A percentile compares a stretch with the other conserved stretches of the same genome.
phyloP scores from a whole-genome alignment of 2,113 vertebrate species.

The Myanophis thanlyinensis region DNA sequence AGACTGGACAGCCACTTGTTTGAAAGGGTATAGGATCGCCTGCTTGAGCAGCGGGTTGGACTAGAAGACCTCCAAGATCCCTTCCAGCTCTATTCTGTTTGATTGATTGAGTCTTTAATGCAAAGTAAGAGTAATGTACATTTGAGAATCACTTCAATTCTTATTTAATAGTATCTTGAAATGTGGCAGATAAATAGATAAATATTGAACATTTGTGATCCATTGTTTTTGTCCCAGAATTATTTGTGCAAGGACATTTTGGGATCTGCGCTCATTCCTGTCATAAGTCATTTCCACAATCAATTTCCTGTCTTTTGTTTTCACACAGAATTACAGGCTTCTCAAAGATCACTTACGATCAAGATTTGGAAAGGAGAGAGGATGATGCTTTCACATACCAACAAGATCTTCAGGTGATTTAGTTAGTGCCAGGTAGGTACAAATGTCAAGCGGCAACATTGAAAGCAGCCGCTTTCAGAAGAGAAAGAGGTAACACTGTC shows the following conservation, averaged over 20 bases:
- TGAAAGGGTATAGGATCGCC: too few species aligned
- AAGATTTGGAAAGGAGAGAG: neutral
- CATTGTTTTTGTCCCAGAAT: neutral
- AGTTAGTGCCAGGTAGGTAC: neutral
- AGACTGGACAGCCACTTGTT: too few species aligned
- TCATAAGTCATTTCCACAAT: neutral
- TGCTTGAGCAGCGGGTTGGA: too few species aligned
- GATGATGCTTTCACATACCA: neutral
- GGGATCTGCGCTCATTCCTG: neutral
- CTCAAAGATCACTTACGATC: neutral
- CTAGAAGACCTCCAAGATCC: too few species aligned
- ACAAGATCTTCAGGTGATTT: constrained; percentile 1
- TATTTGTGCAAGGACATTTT: neutral
- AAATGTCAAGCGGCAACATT: neutral
- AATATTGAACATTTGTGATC: neutral
- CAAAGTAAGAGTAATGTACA: neutral
- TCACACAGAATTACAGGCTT: neutral
- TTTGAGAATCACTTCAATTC: too few species aligned
- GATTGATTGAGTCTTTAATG: neutral
- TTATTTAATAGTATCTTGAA: neutral
- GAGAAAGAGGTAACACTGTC: neutral
- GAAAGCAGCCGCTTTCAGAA: neutral
- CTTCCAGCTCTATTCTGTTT: too few species aligned
- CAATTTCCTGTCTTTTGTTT: neutral
- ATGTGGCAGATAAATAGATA: neutral